Base-by-base conservation (phyloP, 1,140 invertebrate genomes). In the Rhizoglyphus robini region DNA sequence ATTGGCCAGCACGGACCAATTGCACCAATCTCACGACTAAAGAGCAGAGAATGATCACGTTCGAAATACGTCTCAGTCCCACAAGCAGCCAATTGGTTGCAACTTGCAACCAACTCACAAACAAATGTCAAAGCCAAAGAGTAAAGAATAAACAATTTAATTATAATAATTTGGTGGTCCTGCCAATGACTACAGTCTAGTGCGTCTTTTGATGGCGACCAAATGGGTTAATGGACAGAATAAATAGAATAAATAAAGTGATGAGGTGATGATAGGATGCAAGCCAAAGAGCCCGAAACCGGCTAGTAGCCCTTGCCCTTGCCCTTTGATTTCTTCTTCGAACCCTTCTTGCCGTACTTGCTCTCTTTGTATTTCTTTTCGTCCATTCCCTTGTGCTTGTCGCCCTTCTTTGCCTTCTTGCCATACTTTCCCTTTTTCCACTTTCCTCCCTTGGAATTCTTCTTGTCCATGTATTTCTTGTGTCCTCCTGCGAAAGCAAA, bases 361-460 rank as follows among this genome's bases (percentile, higher is more conserved):
- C n/a, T 38, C n/a, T 60, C 30, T 32, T 60, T 60, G 58, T 60
- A 60, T 32, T 60, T 60, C 15, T 60, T 34, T 18, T 60, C n/a
- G 25, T 25, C 49, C 15, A 23, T 63, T n/a, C 59, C 62, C 15
- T 54, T 27, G 32, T 63, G 27, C 32, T 63, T 63, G 13, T 63
- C 32, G 62, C 38, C 62, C 27, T 63, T 63, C 27, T 63, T 63
- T 18, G 54, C n/a, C 49, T 63, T 63, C 20, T 63, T 63, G 1
- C 62, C 62, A 59, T 63, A 63, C 61, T 63, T 63, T 20, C 62
- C 62, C 18, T 11, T 25, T 27, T 63, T 63, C 15, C 61, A n/a
- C 32, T 63, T 63, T 27, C 13, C 30, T 13, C 62, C 62, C 18
- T 59, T 59, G 13, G 57, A 63, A n/a, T 59, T 29, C 32, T 63